Evolutionary conservation across 2,113 vertebrate species (phyloP), one percentile per base, ranked within the genome.

Genomic region (Bostrychus sinensis): DNA sequence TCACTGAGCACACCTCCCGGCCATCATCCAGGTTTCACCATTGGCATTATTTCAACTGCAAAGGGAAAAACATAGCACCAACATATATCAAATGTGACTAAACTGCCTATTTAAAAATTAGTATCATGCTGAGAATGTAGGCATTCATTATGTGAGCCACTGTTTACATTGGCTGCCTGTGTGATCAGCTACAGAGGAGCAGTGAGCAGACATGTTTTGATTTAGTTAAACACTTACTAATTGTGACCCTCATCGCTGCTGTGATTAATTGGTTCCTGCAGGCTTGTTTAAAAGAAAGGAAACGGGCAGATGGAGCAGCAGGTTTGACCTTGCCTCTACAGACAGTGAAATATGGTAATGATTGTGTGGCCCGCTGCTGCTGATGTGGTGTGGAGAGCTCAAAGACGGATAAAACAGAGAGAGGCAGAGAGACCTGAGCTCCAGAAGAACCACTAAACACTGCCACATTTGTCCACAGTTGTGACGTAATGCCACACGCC

Each of bases 381-480:
- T 86, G 82, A 85, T 88, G 80, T 81, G 79, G 80, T 86, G 81
- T 77, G 77, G 86, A 85, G 75, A 78, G 50, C 26, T 70, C 69
- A 72, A 79, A 68, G 80, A 87, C 77, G 84, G 80, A 85, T 77
- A 78, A 83, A 56, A 67, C 71, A 80, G 39, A 58, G 62, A 61
- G 72, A 56, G 61, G 75, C 66, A 68, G 70, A 66, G 71, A 78
- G 83, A 83, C 83, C 83, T 75, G 71, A 80, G 79, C 72, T 75
- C 69, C 55, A 63, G 70, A 63, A 78, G 76, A 89, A 91, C 87
- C 87, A 83, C 88, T 89, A 89, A 91, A 84, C 70, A 85, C 66
- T 90, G 86, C 86, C 86, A 87, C 82, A 91, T 89, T 91, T 78
- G 73, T 77, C 77, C 79, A 74, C 32, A 42, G 68, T 61, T 68